These are phyloP conservation scores for Tenebrosternarchus preto DNA, from an alignment of 2,113 vertebrate species.

Conservation along the genomic window DNA sequence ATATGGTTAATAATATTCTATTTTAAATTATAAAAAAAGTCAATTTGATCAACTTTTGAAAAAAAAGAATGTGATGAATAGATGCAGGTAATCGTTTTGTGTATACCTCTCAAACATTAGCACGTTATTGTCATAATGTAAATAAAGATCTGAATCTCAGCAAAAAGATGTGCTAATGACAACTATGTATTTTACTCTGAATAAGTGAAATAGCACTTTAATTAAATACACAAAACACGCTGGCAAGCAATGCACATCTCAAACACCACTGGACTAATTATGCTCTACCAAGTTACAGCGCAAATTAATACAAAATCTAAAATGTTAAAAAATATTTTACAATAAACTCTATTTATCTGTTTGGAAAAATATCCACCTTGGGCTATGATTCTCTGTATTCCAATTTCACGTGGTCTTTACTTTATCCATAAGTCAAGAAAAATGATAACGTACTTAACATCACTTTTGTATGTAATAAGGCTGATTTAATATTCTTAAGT, in stretches of 20 bases:
- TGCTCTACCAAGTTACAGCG: not conserved
- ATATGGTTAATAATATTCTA: constrained; percentile 19
- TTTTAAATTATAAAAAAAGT: constrained; percentile 17
- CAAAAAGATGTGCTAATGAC: constrained; percentile 12
- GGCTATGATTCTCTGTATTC: no score
- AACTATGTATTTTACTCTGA: not conserved
- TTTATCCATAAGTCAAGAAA: not conserved
- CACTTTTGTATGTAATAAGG: not conserved
- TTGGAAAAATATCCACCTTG: no score
- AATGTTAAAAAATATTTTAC: no score
- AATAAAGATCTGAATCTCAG: not conserved
- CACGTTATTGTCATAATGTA: not conserved
- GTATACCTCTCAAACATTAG: not conserved
- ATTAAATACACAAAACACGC: no score
- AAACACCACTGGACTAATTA: not conserved
- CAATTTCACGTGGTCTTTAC: not conserved
- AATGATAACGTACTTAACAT: not conserved
- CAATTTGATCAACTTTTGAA: constrained; percentile 13
- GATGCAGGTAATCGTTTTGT: not conserved
- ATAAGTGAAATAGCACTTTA: no score
- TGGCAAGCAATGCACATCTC: no score
- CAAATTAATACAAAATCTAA: no score
- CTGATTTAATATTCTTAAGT: not conserved
- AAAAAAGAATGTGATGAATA: not conserved
- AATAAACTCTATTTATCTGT: no score